These are phyloP conservation scores for Athene cunicularia DNA, from an alignment of 2,113 vertebrate genomes.

Conservation along the genomic window DNA sequence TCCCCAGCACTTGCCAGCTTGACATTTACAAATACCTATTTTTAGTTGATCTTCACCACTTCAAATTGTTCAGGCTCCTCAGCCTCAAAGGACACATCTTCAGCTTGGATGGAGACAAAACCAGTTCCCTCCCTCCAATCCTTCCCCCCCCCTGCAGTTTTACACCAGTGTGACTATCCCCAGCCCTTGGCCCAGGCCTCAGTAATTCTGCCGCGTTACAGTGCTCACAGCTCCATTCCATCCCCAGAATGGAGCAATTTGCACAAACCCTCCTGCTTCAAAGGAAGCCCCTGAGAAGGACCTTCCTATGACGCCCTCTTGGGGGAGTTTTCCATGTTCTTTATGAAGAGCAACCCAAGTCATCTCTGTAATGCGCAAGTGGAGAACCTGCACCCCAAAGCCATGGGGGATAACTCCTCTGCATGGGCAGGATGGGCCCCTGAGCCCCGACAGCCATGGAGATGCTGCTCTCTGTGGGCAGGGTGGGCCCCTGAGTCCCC, in stretches of 20 bases:
- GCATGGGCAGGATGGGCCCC: too few relatives aligned
- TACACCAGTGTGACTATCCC: not conserved
- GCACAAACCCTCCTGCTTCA: not conserved
- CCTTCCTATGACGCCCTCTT: not conserved
- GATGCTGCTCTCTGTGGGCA: not conserved
- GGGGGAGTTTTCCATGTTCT: not conserved
- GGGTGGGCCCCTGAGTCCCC: too few relatives aligned
- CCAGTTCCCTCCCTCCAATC: not conserved
- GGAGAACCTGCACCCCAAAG: not conserved
- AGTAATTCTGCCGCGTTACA: accelerated
- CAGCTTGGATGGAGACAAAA: not conserved
- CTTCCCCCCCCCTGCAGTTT: not conserved
- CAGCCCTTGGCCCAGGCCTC: not conserved
- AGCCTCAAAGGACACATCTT: not conserved
- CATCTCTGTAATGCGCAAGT: not conserved
- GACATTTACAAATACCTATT: conserved; percentile 31
- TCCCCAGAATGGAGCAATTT: not conserved
- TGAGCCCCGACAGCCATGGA: too few relatives aligned
- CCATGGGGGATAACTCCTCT: not conserved
- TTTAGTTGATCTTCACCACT: not conserved
- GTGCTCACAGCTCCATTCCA: not conserved
- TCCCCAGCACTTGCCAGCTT: not conserved
- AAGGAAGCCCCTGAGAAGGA: not conserved
- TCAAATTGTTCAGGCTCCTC: not conserved
- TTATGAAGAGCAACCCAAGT: not conserved